Conservation (phyloP, 2,113 vertebrate genomes). For the Mustela nigripes region DNA sequence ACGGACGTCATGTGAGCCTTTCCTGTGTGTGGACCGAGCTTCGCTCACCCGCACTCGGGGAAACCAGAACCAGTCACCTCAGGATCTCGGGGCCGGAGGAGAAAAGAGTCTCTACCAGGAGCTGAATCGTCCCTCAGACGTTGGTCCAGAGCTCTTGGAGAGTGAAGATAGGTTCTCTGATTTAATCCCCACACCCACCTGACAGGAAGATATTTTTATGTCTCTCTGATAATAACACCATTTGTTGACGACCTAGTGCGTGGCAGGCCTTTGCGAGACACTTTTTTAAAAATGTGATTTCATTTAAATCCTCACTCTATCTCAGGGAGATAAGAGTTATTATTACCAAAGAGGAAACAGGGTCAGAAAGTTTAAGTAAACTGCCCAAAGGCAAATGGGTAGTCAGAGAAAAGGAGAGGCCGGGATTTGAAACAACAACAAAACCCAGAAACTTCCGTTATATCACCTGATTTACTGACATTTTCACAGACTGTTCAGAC, state of each 20-base stretch:
- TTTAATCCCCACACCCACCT: not conserved
- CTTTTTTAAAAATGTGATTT: not conserved
- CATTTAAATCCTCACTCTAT: not conserved
- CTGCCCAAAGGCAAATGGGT: not conserved
- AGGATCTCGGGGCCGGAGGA: not conserved
- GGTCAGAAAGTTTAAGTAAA: constrained; percentile 23
- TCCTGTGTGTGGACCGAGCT: not conserved
- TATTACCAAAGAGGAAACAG: not conserved
- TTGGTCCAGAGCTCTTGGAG: not conserved
- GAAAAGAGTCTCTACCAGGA: not conserved
- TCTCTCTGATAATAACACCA: not conserved
- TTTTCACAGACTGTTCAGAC: not conserved
- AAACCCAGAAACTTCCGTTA: not conserved
- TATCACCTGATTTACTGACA: not conserved
- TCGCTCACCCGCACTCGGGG: not conserved
- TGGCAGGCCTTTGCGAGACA: not conserved
- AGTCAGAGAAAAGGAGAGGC: not conserved
- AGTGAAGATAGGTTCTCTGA: not conserved
- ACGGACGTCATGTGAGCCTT: not conserved
- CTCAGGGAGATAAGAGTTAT: not conserved
- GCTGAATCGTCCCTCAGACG: not conserved
- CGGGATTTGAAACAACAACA: not conserved
- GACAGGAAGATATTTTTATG: not conserved
- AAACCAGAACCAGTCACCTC: not conserved
- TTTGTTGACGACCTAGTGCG: not conserved